These are phyloP conservation scores for Neopipo cinnamomea DNA, from an alignment of 2,113 vertebrate genomes.

Conservation along the genomic window DNA sequence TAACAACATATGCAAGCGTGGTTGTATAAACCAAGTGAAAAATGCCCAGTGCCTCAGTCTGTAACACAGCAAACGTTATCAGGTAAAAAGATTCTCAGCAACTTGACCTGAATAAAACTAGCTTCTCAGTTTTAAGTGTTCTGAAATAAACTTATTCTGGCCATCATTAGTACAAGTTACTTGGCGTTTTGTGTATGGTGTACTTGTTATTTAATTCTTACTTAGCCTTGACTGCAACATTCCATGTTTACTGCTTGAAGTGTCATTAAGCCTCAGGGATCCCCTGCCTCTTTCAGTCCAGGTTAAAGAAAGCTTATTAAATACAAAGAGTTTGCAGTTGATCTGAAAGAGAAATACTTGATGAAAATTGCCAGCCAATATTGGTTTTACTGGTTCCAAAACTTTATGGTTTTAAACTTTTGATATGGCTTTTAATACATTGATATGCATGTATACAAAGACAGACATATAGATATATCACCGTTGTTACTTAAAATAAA, in stretches of 20 bases:
- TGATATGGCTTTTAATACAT: neutral
- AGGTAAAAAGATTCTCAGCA: neutral
- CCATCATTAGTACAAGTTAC: neutral
- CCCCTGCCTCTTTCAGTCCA: conserved; percentile 85
- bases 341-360: conserved; percentile 71
- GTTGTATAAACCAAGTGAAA: neutral
- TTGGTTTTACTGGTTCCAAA: neutral
- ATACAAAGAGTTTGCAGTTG: conserved; percentile 81
- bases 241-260: conserved; percentile 62
- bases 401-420: neutral
- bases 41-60: neutral
- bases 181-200: neutral
- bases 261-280: conserved; percentile 81
- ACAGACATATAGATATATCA: neutral
- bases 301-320: conserved; percentile 75
- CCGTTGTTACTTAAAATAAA: neutral
- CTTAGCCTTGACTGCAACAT: conserved; percentile 82
- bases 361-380: neutral
- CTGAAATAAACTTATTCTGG: neutral
- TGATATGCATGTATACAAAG: neutral
- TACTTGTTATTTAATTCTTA: conserved; percentile 1
- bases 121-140: neutral
- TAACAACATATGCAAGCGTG: neutral
- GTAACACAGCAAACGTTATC: neutral
- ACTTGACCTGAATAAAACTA: neutral